Conservation (phyloP, 1,140 invertebrate species). For the Ladona fulva region DNA sequence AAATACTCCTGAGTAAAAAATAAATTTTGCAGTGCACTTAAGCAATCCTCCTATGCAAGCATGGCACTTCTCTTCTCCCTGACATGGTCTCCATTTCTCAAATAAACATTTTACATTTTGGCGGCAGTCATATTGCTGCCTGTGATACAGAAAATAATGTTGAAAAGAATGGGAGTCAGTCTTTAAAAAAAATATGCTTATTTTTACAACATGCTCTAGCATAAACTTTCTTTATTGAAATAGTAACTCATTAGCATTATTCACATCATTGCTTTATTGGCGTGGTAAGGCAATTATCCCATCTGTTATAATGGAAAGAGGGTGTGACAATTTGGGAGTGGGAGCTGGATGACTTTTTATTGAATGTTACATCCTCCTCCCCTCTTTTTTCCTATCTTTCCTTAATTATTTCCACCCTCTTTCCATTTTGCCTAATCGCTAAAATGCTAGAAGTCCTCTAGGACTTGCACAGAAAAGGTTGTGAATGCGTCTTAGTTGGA, state of each 20-base stretch:
- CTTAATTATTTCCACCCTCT: neutral
- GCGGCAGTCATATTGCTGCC: slow-evolving; percentile 6
- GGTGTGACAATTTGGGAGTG: neutral
- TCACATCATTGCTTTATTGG: slow-evolving; percentile 1
- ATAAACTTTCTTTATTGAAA: neutral
- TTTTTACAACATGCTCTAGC: neutral
- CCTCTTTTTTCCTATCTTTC: neutral
- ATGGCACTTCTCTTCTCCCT: neutral
- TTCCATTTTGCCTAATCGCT: neutral
- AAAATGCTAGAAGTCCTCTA: neutral
- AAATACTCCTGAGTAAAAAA: neutral
- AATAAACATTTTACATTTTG: neutral
- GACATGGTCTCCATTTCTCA: neutral
- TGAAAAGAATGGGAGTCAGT: neutral
- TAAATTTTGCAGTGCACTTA: neutral
- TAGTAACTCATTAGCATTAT: slow-evolving; percentile 3
- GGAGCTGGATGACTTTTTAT: neutral
- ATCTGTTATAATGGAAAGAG: neutral
- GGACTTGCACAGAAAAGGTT: slow-evolving; percentile 3
- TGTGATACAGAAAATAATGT: neutral
- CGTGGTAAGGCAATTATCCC: neutral
- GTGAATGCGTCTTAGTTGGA: slow-evolving; percentile 4
- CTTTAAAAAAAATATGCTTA: neutral
- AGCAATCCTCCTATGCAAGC: neutral
- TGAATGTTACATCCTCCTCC: no score